Evolutionary conservation across 2,888 invertebrate genomes (phyloP).

Genomic region (Drosophila robusta): DNA sequence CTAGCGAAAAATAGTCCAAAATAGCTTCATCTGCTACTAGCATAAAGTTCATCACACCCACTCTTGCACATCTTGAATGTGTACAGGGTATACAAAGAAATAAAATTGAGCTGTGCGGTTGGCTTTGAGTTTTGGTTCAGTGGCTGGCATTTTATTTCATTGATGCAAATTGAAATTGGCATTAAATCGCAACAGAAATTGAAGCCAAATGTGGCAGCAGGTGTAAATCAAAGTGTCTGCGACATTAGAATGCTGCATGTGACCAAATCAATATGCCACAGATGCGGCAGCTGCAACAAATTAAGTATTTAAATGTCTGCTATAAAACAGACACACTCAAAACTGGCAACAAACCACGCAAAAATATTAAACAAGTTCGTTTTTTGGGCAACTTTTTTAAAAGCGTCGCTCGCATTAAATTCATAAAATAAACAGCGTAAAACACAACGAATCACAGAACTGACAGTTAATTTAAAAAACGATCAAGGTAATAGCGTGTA

Average conservation of each 20-base stretch:
- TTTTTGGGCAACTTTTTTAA: constrained; percentile 26
- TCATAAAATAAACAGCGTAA: constrained; percentile 7
- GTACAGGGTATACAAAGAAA: neutral
- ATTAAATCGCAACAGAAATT: constrained; percentile 36
- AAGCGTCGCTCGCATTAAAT: constrained; percentile 20
- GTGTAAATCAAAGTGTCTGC: constrained; percentile 24
- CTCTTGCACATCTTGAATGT: too few species aligned
- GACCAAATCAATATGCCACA: constrained; percentile 5
- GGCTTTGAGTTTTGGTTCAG: constrained; percentile 36
- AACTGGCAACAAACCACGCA: neutral
- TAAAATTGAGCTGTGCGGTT: constrained; percentile 31
- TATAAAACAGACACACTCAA: neutral
- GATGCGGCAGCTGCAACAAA: constrained; percentile 7
- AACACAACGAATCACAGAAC: constrained; percentile 30
- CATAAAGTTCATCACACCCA: neutral
- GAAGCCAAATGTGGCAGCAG: constrained; percentile 33
- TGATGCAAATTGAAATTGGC: constrained; percentile 65
- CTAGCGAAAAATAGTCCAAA: neutral
- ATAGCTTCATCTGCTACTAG: neutral
- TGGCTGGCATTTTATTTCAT: constrained; percentile 58
- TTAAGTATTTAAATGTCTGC: constrained; percentile 2
- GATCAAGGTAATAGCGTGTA: constrained; percentile 71
- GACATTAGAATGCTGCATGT: constrained; percentile 31
- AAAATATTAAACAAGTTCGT: constrained; percentile 7
- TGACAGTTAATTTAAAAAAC: constrained; percentile 68